phyloP scores from a whole-genome alignment of 1,140 invertebrate species.

The Caenorhabditis inopinata region DNA sequence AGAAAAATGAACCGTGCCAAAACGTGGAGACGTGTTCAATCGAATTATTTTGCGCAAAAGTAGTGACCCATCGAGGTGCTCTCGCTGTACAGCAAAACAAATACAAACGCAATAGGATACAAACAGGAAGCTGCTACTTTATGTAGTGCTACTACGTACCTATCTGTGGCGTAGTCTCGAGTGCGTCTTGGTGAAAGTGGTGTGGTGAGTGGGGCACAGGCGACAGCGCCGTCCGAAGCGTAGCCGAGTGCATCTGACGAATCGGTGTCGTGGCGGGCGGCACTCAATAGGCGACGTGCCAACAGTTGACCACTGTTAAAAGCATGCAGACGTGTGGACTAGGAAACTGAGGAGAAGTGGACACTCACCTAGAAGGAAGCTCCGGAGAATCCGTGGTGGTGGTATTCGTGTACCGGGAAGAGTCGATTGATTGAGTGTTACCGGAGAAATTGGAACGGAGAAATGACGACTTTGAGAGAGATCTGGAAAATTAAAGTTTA shows the following conservation, averaged over 20 bases:
- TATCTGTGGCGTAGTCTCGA: conserved; percentile 31
- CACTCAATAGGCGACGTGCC: conserved; percentile 20
- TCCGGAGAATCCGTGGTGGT: conserved; percentile 13
- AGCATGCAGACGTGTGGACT: not conserved
- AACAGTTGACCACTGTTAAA: conserved; percentile 25
- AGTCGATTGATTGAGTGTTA: not conserved
- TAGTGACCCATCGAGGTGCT: not conserved
- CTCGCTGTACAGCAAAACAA: not conserved
- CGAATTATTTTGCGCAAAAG: too few relatives aligned
- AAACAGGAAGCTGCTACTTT: conserved; percentile 8
- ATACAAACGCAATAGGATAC: not conserved
- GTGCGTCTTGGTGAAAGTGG: conserved; percentile 25
- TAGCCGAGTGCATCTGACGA: conserved; percentile 16
- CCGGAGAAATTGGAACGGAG: not conserved
- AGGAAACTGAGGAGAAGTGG: not conserved
- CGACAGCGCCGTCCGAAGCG: not conserved
- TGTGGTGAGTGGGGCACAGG: conserved; percentile 8
- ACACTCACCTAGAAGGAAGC: not conserved
- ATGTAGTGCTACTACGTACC: too few relatives aligned
- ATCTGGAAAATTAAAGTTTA: conserved; percentile 7
- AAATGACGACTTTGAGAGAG: conserved; percentile 3
- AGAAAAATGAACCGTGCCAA: not conserved
- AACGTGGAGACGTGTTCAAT: not conserved
- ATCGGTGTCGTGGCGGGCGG: conserved; percentile 18
- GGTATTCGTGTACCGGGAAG: conserved; percentile 7